A percentile compares a stretch with the other conserved stretches of the same genome.
These are phyloP conservation scores for Trissonchulus sp. DNA, from an alignment of 2,888 invertebrate genomes.

Conservation along the genomic window DNA sequence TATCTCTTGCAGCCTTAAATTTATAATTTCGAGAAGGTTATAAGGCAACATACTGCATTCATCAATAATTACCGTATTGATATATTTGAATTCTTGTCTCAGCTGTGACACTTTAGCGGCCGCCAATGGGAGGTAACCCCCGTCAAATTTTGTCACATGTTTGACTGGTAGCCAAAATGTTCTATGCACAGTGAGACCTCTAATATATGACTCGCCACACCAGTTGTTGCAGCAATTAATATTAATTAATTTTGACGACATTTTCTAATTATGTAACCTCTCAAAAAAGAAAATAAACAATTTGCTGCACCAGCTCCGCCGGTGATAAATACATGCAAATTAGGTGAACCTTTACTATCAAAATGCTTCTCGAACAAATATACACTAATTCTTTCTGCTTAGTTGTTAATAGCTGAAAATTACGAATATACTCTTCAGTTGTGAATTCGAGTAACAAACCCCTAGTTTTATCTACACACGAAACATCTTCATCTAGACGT, in stretches of 20 bases:
- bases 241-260: background rate
- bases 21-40: background rate
- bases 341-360: too few species aligned
- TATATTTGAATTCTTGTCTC: background rate
- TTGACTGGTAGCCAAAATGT: background rate
- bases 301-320: conserved; percentile 2
- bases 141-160: background rate
- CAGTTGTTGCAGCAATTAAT: conserved; percentile 9
- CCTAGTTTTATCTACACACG: too few species aligned
- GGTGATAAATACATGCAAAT: background rate
- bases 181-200: conserved; percentile 10
- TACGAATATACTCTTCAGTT: too few species aligned
- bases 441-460: too few species aligned
- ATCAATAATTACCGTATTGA: background rate
- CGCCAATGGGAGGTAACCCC: conserved; percentile 4
- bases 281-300: background rate
- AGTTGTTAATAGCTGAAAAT: too few species aligned
- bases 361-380: too few species aligned
- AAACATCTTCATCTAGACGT: too few species aligned
- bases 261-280: background rate
- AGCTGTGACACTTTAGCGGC: background rate
- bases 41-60: conserved; percentile 15
- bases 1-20: conserved; percentile 14
- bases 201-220: conserved; percentile 6
- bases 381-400: too few species aligned